Conservation (phyloP, 2,113 vertebrate species). For the Tychaedon coryphoeus region DNA sequence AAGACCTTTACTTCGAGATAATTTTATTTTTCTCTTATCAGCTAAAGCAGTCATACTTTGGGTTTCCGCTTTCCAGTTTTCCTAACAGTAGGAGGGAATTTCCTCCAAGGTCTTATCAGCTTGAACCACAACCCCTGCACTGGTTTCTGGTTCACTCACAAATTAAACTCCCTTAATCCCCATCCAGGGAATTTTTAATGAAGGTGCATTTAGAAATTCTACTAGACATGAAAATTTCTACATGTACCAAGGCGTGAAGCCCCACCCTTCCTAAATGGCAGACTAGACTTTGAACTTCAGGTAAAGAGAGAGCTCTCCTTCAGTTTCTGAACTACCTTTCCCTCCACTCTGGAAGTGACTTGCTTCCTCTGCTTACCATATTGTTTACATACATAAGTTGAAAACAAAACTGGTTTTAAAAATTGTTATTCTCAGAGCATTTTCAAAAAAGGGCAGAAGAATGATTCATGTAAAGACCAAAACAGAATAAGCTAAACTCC, state of each 20-base stretch:
- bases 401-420: neutral
- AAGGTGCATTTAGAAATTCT: conserved; percentile 6
- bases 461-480: neutral
- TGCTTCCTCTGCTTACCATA: neutral
- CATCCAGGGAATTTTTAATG: conserved; percentile 19
- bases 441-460: neutral
- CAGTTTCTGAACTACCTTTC: neutral
- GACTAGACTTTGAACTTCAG: neutral
- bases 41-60: conserved; percentile 49
- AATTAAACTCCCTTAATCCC: conserved; percentile 54
- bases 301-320: neutral
- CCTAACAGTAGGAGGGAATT: conserved; percentile 75
- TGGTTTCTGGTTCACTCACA: conserved; percentile 56
- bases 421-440: neutral
- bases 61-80: conserved; percentile 70
- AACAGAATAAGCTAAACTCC: neutral
- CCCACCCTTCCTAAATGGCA: neutral
- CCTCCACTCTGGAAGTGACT: neutral
- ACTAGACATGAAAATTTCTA: neutral
- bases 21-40: conserved; percentile 67
- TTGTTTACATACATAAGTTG: neutral
- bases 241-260: neutral
- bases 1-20: neutral
- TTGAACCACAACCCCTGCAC: conserved; percentile 70
- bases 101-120: conserved; percentile 77